Evolutionary conservation across 2,797 vertebrate genomes (phyloP), one percentile per base, ranked within the genome.

Genomic region (Vultur gryphus): DNA sequence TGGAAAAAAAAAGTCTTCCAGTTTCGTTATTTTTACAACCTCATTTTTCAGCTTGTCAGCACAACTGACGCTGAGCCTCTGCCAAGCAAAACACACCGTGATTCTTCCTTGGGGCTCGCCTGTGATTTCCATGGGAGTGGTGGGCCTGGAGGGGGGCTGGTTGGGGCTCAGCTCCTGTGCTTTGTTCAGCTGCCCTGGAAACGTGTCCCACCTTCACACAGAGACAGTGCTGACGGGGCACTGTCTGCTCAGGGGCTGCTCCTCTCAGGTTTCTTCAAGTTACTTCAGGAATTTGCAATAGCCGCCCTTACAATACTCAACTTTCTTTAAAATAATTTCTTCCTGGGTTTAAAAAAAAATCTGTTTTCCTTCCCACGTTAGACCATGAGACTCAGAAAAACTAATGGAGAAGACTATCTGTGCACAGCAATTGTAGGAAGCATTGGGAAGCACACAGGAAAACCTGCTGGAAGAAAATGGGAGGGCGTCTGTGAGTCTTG

Each of bases 11-110:
- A 52, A 55, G n/a, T 62, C 39, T 66, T 89, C 44, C 44, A 57
- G 24, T 61, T 89, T 70, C 20, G 8, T 59, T 91, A 33, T 92
- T 96, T 92, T 90, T 84, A 90, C 64, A 75, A 59, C 77, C 59
- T 87, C 10, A 59, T 90, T 93, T 94, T 94, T 90, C 75, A 90
- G 31, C 90, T 70, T 13, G 7, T 85, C 96, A 89, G 95, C 93
- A 78, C 20, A 75, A 71, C 39, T 75, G 16, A 5, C 1, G 4
- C 62, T 26, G 46, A 89, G 58, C 59, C 16, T 67, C 66, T 88
- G 91, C 93, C 91, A 91, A 91, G 64, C 18, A 79, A 95, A 96
- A 90, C 87, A 70, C 15, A 12, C 14, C 0, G 0, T 46, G 64
- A 35, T 64, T 82, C 67, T 67, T 66, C 66, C 44, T 55, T 31